Evolutionary conservation across 2,888 invertebrate species (phyloP).

Genomic region (Himalopsyche tibetana): DNA sequence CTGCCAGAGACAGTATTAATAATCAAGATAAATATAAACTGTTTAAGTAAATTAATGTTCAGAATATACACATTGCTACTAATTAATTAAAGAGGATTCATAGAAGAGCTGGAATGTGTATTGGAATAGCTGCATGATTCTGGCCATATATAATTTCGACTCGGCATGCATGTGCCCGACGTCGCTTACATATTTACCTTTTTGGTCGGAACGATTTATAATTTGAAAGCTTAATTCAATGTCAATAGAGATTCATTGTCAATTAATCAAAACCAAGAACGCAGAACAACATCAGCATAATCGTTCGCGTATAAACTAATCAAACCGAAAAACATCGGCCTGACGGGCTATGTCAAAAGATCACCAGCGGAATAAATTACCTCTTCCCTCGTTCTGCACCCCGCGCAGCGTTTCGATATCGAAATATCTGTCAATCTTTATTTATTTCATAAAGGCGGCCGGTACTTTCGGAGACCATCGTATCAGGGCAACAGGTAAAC

Average conservation of each 20-base stretch:
- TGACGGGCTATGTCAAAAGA: conserved; percentile 61
- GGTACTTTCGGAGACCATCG: background rate
- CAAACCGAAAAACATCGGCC: conserved; percentile 61
- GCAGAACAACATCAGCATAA: conserved; percentile 54
- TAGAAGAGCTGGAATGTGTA: background rate
- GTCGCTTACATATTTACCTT: background rate
- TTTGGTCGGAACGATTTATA: conserved; percentile 45
- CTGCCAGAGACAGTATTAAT: no score
- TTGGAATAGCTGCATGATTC: background rate
- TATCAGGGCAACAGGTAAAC: conserved; percentile 26
- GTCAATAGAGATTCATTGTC: conserved; percentile 60
- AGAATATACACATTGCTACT: background rate
- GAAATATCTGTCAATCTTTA: conserved; percentile 51
- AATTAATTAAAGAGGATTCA: background rate
- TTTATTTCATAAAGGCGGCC: conserved; percentile 33
- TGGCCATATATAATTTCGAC: background rate
- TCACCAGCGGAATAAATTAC: conserved; percentile 61
- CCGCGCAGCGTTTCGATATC: conserved; percentile 39
- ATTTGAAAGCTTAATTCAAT: conserved; percentile 58
- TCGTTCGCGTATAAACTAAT: conserved; percentile 59
- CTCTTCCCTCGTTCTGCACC: conserved; percentile 39
- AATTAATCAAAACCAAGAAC: conserved; percentile 61
- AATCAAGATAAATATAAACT: background rate
- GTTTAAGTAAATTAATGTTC: background rate
- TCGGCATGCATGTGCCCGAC: background rate